Base-by-base conservation (phyloP, 2,797 vertebrate genomes). In the Xerus rutilus region DNA sequence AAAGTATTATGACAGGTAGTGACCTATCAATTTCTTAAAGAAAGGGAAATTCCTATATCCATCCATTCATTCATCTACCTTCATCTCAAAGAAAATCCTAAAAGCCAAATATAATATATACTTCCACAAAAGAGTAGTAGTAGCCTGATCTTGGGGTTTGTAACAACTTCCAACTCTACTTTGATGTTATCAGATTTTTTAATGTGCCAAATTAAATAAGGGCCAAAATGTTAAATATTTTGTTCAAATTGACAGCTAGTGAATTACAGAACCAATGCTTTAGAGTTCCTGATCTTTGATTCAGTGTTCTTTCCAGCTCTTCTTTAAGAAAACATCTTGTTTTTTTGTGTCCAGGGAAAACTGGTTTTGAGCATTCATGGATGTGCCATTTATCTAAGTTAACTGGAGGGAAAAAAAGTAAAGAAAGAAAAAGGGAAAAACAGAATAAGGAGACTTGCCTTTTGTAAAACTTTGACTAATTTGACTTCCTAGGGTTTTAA, bases 391-490 rank as follows among this genome's bases (percentile, higher is more conserved):
- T 23, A 73, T 11, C 25, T 4, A 79, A n/a, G 14, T 59, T 89
- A 82, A 85, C 17, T 92, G 39, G 70, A 74, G 25, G 84, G 30
- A 82, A 62, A 45, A 23, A 57, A 7, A 49, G 9, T 35, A 35
- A 52, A 67, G 18, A 12, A 67, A 74, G 7, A 52, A 86, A 90
- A 57, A 3, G 9, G 39, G 47, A 43, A 8, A 69, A 86, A 84
- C 12, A 2, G 21, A 93, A 49, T 79, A 47, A 77, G 9, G 39
- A 74, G 17, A 54, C 1, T 81, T 76, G 0, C 11, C 13, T 86
- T 90, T 91, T 89, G 14, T 54, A 90, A 72, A 94, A 95, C 30
- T 64, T 83, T 91, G 52, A 78, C 11, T 94, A 82, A 89, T 96
- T 92, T 88, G 69, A 94, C 57, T 69, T 9, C 21, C n/a, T 79